Conservation (phyloP, 2,113 vertebrate species). For the Acrocephalus arundinaceus region DNA sequence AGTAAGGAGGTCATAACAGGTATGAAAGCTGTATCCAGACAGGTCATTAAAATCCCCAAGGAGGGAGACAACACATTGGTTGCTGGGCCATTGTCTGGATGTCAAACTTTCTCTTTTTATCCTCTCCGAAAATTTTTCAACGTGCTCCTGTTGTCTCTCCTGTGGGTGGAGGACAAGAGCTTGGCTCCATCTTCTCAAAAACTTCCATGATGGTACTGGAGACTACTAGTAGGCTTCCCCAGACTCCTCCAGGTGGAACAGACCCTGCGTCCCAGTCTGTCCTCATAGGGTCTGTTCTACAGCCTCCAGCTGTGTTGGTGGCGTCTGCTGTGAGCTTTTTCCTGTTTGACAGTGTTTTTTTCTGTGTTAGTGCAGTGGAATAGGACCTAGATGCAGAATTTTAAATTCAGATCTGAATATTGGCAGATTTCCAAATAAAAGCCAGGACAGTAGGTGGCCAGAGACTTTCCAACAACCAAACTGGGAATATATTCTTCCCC, state of each 20-base stretch:
- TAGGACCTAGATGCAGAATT: neutral
- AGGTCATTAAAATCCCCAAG: neutral
- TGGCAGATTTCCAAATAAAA: neutral
- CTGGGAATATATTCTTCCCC: neutral
- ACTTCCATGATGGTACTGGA: neutral
- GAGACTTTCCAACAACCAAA: neutral
- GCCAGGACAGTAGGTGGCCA: neutral
- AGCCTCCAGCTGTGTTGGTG: fast-evolving
- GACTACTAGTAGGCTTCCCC: neutral
- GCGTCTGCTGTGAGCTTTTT: neutral
- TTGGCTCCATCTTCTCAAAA: neutral
- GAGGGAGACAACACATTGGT: neutral
- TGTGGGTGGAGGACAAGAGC: neutral
- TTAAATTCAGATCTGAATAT: neutral
- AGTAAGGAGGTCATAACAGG: neutral
- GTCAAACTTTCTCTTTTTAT: neutral
- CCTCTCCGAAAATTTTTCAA: neutral
- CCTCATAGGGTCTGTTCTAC: neutral
- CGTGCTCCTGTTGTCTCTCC: neutral
- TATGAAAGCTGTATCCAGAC: neutral
- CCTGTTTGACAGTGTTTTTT: neutral
- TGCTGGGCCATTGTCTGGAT: neutral
- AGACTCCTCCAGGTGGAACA: neutral
- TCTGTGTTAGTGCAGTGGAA: neutral
- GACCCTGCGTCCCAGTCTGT: fast-evolving